phyloP scores from a whole-genome alignment of 2,888 invertebrate genomes.

The Zeuzera pyrina region DNA sequence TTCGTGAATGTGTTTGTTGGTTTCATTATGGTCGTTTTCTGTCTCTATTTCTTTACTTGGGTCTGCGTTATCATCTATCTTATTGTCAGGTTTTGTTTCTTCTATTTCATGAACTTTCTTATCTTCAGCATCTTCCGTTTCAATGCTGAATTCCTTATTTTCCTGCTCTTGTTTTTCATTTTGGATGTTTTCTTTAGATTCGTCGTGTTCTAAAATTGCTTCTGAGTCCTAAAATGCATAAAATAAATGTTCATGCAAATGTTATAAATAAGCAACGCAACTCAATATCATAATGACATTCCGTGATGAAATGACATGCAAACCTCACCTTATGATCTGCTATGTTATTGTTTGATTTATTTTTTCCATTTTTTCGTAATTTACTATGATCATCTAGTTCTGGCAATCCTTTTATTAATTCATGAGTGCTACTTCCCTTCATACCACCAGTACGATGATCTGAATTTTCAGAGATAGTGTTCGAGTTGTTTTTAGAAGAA shows the following conservation, averaged over 20 bases:
- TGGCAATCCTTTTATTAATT: slow-evolving; percentile 54
- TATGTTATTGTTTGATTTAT: slow-evolving; percentile 23
- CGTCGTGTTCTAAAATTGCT: slow-evolving; percentile 19
- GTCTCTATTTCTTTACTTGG: background rate
- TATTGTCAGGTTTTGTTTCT: slow-evolving; percentile 13
- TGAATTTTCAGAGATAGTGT: slow-evolving; percentile 48
- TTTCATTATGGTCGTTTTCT: background rate
- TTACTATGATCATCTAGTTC: slow-evolving; percentile 49
- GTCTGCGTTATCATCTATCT: slow-evolving; percentile 3
- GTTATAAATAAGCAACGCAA: slow-evolving; percentile 60
- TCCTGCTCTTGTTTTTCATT: slow-evolving; percentile 1
- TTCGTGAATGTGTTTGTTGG: too few relatives aligned
- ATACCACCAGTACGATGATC: slow-evolving; percentile 39
- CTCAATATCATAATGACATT: slow-evolving; percentile 40
- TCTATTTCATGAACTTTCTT: slow-evolving; percentile 16
- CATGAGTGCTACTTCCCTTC: slow-evolving; percentile 62
- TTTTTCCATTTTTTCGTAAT: slow-evolving; percentile 18
- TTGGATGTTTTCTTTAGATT: slow-evolving; percentile 8
- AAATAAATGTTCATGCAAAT: slow-evolving; percentile 58
- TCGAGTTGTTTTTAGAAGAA: slow-evolving; percentile 59
- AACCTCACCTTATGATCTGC: slow-evolving; percentile 42
- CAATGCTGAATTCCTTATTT: background rate
- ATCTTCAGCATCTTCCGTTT: slow-evolving; percentile 10
- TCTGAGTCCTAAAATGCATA: slow-evolving; percentile 54
- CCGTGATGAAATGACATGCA: slow-evolving; percentile 37